Evolutionary conservation across 1,140 invertebrate genomes (phyloP).

Genomic region (Zaprionus gabonicus): DNA sequence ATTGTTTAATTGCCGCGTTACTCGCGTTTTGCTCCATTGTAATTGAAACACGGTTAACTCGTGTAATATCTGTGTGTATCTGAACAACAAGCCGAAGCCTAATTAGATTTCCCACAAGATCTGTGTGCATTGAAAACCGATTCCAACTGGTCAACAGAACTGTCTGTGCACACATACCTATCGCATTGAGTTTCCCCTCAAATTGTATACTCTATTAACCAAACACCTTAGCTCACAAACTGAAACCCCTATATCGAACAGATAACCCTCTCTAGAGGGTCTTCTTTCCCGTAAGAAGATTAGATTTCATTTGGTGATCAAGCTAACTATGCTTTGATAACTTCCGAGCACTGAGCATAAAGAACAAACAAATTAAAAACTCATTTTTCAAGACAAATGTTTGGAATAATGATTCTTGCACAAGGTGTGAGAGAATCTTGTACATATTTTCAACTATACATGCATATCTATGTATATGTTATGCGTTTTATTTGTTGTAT

Average conservation of each 20-base stretch:
- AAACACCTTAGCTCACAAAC: too few species aligned
- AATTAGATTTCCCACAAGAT: conserved; percentile 13
- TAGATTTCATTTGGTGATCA: background rate
- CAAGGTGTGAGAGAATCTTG: background rate
- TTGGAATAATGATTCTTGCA: background rate
- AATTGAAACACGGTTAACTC: conserved; percentile 22
- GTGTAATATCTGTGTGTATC: background rate
- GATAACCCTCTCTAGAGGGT: too few species aligned
- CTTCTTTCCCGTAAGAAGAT: too few species aligned
- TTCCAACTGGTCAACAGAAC: background rate
- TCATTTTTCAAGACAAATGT: background rate
- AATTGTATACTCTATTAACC: background rate
- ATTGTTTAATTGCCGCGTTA: conserved; percentile 18
- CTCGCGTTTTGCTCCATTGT: conserved; percentile 10
- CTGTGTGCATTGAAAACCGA: background rate
- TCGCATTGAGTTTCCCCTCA: background rate
- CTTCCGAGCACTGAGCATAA: background rate
- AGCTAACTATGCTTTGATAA: background rate
- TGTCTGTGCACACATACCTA: background rate
- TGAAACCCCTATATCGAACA: too few species aligned
- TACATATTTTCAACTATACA: background rate
- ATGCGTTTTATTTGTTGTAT: background rate
- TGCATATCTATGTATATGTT: background rate
- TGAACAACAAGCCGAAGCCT: conserved; percentile 1
- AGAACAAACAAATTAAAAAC: background rate